Conservation (phyloP, 2,797 vertebrate species). For the Parambassis ranga region DNA sequence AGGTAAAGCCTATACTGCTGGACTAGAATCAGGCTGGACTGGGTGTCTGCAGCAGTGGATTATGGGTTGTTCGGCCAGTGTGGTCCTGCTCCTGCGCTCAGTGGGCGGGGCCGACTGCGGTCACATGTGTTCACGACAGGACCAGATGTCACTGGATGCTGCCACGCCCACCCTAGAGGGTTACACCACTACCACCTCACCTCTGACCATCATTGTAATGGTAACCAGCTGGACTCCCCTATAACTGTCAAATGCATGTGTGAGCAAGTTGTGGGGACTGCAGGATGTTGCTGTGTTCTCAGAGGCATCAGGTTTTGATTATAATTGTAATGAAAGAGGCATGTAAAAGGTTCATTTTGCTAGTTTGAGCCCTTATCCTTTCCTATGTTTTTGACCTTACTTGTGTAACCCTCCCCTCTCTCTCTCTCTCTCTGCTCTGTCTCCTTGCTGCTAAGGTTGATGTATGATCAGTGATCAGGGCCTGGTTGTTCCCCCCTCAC, state of each 20-base stretch:
- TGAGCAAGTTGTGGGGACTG: constrained; percentile 15
- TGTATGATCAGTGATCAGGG: constrained; percentile 31
- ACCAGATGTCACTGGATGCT: constrained; percentile 89
- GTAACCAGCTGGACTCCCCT: constrained; percentile 75
- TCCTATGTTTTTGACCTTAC: not conserved
- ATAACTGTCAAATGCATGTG: constrained; percentile 18
- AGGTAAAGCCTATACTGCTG: constrained; percentile 25
- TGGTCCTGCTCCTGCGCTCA: constrained; percentile 92
- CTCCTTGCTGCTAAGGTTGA: constrained; percentile 20
- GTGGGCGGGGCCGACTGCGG: constrained; percentile 93
- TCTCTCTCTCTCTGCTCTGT: not conserved
- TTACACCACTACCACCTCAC: constrained; percentile 81
- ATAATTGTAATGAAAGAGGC: not conserved
- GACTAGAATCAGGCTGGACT: constrained; percentile 26
- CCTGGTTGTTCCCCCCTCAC: constrained; percentile 45
- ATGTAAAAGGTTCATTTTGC: not conserved
- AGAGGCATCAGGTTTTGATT: not conserved
- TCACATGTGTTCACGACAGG: constrained; percentile 89
- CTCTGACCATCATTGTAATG: constrained; percentile 91
- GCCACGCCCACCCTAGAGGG: constrained; percentile 87
- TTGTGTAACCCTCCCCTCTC: not conserved
- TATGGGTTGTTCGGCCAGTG: constrained; percentile 97
- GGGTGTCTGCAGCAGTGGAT: constrained; percentile 24
- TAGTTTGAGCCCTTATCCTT: not conserved
- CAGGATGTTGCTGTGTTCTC: constrained; percentile 8